Base-by-base conservation (phyloP, 2,797 vertebrate genomes). In the Tauraco hartlaubi region DNA sequence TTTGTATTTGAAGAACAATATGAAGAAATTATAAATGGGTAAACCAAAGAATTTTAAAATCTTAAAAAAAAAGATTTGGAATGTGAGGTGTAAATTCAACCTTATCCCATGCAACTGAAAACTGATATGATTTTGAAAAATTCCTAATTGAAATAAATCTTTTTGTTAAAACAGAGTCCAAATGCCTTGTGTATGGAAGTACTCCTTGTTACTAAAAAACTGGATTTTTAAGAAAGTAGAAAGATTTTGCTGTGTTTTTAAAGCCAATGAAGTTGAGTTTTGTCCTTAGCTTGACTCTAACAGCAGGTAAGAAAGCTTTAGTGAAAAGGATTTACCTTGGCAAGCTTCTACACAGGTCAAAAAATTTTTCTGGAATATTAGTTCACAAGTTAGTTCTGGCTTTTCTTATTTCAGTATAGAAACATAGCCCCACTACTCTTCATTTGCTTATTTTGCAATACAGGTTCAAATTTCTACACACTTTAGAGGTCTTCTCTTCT, bases 141-240 rank as follows among this genome's bases (percentile, higher is more conserved):
- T 14, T 84, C 18, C 26, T 43, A 73, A 67, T 26, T 77, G 18
- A 87, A 81, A 58, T 84, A 84, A 49, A 91, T 43, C 15, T 21
- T 71, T 91, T 94, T 69, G 39, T 77, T 88, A 56, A 90, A 91
- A 71, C 9, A 85, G 26, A 66, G 26, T 91, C 25, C 37, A 77
- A 77, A 84, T 63, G 5, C 11, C 3, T 14, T 59, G 3, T 41
- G 8, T 48, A 77, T n/a, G 62, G 49, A 84, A 84, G n/a, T 15
- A 26, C 19, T 85, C 31, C 58, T 61, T 66, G 77, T 88, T 96
- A 88, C 74, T 91, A 92, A 89, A 77, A 19, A 92, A 91, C 88
- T 39, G 20, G 18, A 55, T 48, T 74, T 61, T 62, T 69, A 62
- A 77, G 56, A 49, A 81, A 73, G 35, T 6, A 29, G 26, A 63